These are phyloP conservation scores for Engystomops pustulosus DNA, from an alignment of 2,113 vertebrate species.

Conservation along the genomic window DNA sequence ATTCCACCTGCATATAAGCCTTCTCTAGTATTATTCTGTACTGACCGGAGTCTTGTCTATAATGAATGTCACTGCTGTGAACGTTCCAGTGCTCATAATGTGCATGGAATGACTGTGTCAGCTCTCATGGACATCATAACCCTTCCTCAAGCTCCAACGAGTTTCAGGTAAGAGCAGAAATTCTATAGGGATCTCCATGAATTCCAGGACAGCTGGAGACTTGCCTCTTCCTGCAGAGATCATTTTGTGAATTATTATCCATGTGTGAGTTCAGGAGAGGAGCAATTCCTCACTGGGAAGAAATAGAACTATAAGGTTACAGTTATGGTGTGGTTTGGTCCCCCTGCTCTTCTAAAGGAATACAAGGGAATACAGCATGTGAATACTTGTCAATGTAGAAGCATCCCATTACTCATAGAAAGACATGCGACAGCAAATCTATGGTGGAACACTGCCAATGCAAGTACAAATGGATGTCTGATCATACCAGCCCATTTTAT, in stretches of 20 bases:
- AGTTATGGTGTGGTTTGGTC: conserved; percentile 45
- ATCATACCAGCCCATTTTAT: too few species aligned
- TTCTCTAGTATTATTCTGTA: too few species aligned
- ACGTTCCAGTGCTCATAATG: not conserved
- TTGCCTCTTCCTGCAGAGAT: conserved; percentile 64
- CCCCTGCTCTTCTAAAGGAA: conserved; percentile 39
- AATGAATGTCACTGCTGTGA: not conserved
- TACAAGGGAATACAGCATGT: conserved; percentile 38
- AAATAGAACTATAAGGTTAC: conserved; percentile 55
- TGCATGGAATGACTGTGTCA: not conserved
- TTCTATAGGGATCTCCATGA: conserved; percentile 65
- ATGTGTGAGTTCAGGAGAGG: conserved; percentile 48
- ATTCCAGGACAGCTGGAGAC: conserved; percentile 65
- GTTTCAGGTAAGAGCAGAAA: conserved; percentile 56
- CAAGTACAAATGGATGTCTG: not conserved
- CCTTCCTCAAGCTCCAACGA: conserved; percentile 36
- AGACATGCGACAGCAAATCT: not conserved
- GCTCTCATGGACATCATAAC: conserved; percentile 22
- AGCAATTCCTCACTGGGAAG: conserved; percentile 29
- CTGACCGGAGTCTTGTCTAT: not conserved
- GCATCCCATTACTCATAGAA: conserved; percentile 3
- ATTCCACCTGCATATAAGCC: not conserved
- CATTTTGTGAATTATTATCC: conserved; percentile 62
- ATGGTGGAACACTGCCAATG: not conserved
- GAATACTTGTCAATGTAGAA: conserved; percentile 21